These are phyloP conservation scores for Mastacembelus armatus DNA, from an alignment of 2,797 vertebrate genomes.

Conservation along the genomic window DNA sequence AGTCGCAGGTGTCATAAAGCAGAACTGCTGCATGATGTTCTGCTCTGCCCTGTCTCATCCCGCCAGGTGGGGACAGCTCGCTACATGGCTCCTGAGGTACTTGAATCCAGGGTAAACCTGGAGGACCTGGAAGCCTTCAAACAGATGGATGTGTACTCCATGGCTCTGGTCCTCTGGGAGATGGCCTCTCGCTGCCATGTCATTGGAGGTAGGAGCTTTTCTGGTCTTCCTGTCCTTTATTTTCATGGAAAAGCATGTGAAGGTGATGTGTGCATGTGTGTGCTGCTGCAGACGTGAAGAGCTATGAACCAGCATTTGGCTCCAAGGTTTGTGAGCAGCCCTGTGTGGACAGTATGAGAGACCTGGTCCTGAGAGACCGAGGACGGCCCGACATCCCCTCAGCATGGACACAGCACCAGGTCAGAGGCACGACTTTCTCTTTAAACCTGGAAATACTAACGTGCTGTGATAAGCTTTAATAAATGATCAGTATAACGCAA, in stretches of 20 bases:
- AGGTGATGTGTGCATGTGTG: too few species aligned
- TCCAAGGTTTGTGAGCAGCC: conserved; percentile 91
- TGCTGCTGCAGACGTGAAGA: conserved; percentile 84
- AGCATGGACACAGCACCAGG: conserved; percentile 88
- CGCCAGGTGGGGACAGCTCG: conserved; percentile 90
- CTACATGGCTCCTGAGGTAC: conserved; percentile 93
- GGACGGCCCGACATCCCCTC: conserved; percentile 89
- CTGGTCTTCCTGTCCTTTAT: background rate
- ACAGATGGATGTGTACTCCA: conserved; percentile 94
- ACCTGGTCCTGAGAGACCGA: conserved; percentile 90
- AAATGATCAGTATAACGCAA: too few species aligned
- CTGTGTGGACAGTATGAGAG: conserved; percentile 92
- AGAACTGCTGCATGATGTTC: background rate
- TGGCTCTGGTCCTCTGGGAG: conserved; percentile 92
- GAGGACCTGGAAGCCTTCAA: conserved; percentile 93
- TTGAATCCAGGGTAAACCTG: conserved; percentile 92
- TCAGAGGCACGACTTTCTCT: conserved; percentile 51
- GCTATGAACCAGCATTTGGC: conserved; percentile 90
- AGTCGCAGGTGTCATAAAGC: background rate
- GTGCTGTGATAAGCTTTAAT: too few species aligned
- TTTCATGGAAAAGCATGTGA: too few species aligned
- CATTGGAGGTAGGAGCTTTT: conserved; percentile 82
- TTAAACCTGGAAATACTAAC: background rate
- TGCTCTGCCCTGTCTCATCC: background rate
- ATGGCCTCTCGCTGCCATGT: conserved; percentile 89